Evolutionary conservation across 1,140 invertebrate genomes (phyloP), one percentile per base, ranked within the genome.

Genomic region (Hyposmocoma kahamanoa): DNA sequence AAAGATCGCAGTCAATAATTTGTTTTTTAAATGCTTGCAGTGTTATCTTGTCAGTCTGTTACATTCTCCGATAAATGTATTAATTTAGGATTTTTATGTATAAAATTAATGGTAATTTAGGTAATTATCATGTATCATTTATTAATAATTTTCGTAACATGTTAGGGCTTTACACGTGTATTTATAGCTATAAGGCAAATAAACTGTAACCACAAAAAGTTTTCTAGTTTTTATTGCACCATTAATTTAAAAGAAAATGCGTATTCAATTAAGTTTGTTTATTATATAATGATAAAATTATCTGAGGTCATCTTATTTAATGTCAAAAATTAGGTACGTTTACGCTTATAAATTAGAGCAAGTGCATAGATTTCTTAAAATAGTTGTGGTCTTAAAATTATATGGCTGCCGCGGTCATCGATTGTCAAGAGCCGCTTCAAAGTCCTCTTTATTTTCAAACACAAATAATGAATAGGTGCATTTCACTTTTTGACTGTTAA

Each of bases 161-260:
- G 53, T 64, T 67, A 69, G 59, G 63, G 65, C 65, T 73, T 67
- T 72, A 70, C 54, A 59, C 57, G 62, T 66, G 59, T 66, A 64
- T 66, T 69, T 67, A 50, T 73, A 73, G 68, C 39, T 66, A 56
- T 76, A 76, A 76, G 70, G 60, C 56, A 66, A 74, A 72, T 69
- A 72, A 69, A 72, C 55, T 56, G 60, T 67, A 69, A 53, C 55
- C 55, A 62, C 56, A 21, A 20, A 60, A 41, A 50, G 8, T 36
- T 8, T 17, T n/a, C 32, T 6, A 36, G 32, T 17, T 36, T 36
- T 36, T 15, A 2, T 13, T n/a, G 15, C 18, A 13, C 5, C 24
- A 11, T 6, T 2, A 36, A 36, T 36, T n/a, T n/a, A n/a, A n/a
- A n/a, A n/a, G 32, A 36, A 36, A 36, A n/a, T 6, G 8, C 32